Percentiles rank a stretch among this genome's conserved stretches.
phyloP scores from a whole-genome alignment of 2,888 invertebrate genomes.

The Drosophila cracens region DNA sequence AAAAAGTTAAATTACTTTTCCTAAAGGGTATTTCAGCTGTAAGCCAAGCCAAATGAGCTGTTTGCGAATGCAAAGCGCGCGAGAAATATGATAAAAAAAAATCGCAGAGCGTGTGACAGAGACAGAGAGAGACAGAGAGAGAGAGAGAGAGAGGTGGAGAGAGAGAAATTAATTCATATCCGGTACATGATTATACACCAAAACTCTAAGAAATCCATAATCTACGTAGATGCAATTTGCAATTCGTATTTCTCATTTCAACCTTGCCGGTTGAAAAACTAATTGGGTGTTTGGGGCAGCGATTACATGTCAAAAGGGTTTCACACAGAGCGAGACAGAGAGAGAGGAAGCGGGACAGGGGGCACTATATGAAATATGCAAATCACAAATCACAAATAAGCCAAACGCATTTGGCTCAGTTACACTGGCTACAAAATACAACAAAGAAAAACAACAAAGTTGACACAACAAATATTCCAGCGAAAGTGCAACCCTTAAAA shows the following conservation, averaged over 20 bases:
- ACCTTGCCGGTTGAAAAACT: constrained; percentile 25
- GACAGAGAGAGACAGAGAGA: constrained; percentile 12
- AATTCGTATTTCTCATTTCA: constrained; percentile 61
- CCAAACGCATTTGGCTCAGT: constrained; percentile 62
- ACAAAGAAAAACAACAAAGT: constrained; percentile 1
- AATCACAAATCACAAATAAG: constrained; percentile 72
- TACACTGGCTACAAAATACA: constrained; percentile 33
- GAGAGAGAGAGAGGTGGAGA: background rate
- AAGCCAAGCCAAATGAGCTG: constrained; percentile 34
- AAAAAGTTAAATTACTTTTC: background rate
- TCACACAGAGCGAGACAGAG: background rate
- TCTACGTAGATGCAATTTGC: constrained; percentile 64
- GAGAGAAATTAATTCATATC: constrained; percentile 81
- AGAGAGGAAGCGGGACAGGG: background rate
- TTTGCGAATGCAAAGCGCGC: constrained; percentile 49
- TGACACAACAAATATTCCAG: constrained; percentile 30
- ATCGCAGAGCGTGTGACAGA: constrained; percentile 5
- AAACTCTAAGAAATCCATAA: constrained; percentile 77
- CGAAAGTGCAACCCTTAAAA: constrained; percentile 56
- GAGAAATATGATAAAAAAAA: constrained; percentile 38
- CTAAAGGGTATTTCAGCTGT: constrained; percentile 11
- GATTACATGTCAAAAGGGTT: constrained; percentile 42
- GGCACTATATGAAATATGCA: constrained; percentile 59
- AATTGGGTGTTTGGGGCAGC: constrained; percentile 48
- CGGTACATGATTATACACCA: constrained; percentile 81